Evolutionary conservation across 2,888 invertebrate species (phyloP).

Genomic region (Drosophila tanythrix): DNA sequence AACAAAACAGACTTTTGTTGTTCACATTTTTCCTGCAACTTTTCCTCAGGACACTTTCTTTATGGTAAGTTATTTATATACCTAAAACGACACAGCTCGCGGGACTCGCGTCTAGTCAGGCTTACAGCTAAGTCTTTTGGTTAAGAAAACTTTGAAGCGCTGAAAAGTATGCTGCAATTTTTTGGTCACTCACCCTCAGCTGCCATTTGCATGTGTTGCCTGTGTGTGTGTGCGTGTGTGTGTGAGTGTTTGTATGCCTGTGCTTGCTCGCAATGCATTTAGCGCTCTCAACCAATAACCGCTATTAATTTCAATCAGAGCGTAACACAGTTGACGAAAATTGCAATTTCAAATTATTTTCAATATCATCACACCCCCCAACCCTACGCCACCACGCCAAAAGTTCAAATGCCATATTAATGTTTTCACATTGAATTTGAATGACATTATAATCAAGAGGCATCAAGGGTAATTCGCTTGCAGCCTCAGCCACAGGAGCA

Average conservation of each 20-base stretch:
- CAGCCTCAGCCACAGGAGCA: background rate
- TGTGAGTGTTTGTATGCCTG: constrained; percentile 3
- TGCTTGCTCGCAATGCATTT: background rate
- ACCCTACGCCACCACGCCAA: accelerated
- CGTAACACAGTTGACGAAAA: background rate
- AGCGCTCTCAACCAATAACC: constrained; percentile 4
- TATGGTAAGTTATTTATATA: constrained; percentile 55
- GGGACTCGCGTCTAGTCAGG: background rate
- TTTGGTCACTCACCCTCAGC: background rate
- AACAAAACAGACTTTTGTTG: constrained; percentile 15
- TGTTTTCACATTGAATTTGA: constrained; percentile 15
- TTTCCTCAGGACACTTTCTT: constrained; percentile 53
- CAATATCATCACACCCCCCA: background rate
- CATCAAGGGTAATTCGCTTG: constrained; percentile 2
- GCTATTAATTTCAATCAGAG: constrained; percentile 29
- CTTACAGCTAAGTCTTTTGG: background rate
- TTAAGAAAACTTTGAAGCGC: constrained; percentile 8
- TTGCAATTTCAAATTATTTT: constrained; percentile 16
- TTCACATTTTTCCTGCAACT: constrained; percentile 30
- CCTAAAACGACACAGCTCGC: background rate
- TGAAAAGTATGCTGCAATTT: constrained; percentile 43
- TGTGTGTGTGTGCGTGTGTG: background rate
- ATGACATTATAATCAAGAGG: constrained; percentile 27
- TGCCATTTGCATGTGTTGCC: background rate
- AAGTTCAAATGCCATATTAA: constrained; percentile 5